These are phyloP conservation scores for Nylanderia fulva DNA, from an alignment of 1,140 invertebrate genomes.

Conservation along the genomic window DNA sequence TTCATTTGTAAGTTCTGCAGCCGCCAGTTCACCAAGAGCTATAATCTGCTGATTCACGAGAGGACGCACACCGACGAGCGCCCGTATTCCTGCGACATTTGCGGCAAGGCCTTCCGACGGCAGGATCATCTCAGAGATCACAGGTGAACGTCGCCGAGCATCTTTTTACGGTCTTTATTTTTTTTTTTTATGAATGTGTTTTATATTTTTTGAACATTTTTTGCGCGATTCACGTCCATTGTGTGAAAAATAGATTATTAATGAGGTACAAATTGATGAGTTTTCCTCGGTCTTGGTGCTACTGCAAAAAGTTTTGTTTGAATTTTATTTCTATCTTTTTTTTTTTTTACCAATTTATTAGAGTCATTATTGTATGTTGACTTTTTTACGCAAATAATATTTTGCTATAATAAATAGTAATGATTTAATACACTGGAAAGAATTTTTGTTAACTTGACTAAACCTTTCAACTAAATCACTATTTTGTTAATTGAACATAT, in stretches of 20 bases:
- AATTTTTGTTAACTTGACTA: too few relatives aligned
- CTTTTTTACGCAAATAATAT: too few relatives aligned
- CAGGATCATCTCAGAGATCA: conserved; percentile 98
- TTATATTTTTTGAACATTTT: not conserved
- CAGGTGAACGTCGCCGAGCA: conserved; percentile 87
- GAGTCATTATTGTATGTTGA: too few relatives aligned
- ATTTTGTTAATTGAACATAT: too few relatives aligned
- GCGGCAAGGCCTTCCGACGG: conserved; percentile 94
- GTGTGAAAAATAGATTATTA: too few relatives aligned
- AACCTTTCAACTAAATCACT: too few relatives aligned
- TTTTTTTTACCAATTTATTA: too few relatives aligned
- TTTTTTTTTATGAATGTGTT: not conserved
- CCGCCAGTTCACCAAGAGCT: conserved; percentile 98
- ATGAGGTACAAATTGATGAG: not conserved
- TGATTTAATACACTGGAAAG: too few relatives aligned
- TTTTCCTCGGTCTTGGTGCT: not conserved
- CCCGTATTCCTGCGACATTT: conserved; percentile 99
- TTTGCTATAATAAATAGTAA: too few relatives aligned
- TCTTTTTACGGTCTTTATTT: not conserved
- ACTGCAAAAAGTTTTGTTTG: not conserved
- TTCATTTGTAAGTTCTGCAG: conserved; percentile 98
- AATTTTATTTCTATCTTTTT: too few relatives aligned
- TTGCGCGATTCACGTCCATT: not conserved
- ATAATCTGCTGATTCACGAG: conserved; percentile 99
- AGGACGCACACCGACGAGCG: conserved; percentile 99